A percentile compares a stretch with the other conserved stretches of the same genome.
Conservation (phyloP, 2,888 invertebrate species). For the Rotaria socialis region DNA sequence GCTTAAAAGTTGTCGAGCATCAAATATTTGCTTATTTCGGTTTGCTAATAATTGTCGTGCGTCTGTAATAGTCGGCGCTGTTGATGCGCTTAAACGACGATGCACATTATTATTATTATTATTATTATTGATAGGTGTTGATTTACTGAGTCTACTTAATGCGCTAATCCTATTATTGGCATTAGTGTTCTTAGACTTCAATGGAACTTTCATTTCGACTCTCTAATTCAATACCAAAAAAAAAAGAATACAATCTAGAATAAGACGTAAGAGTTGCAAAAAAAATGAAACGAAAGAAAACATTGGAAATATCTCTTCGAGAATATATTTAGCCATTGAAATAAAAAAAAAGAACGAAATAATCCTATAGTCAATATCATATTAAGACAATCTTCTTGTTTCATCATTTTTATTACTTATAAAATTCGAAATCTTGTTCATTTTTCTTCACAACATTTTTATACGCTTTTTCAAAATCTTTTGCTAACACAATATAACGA, state of each 20-base stretch:
- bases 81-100: background rate
- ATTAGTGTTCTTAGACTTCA: background rate
- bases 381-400: background rate
- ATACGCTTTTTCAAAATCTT: conserved; percentile 99
- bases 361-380: background rate
- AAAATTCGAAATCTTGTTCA: conserved; percentile 97
- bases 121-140: background rate
- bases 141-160: background rate
- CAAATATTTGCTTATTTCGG: background rate
- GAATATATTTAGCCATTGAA: conserved; percentile 15
- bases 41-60: conserved; percentile 11
- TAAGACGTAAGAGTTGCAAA: background rate
- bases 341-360: background rate
- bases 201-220: background rate
- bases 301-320: background rate
- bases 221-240: background rate
- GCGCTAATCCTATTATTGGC: background rate
- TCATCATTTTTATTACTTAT: conserved; percentile 70
- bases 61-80: background rate
- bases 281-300: background rate
- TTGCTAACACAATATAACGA: conserved; percentile 93
- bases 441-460: conserved; percentile 99
- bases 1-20: conserved; percentile 31
- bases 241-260: background rate
- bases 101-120: background rate